A percentile compares a stretch with the other conserved stretches of the same genome.
Evolutionary conservation across 2,113 vertebrate species (phyloP).

Genomic region (Pongo abelii): DNA sequence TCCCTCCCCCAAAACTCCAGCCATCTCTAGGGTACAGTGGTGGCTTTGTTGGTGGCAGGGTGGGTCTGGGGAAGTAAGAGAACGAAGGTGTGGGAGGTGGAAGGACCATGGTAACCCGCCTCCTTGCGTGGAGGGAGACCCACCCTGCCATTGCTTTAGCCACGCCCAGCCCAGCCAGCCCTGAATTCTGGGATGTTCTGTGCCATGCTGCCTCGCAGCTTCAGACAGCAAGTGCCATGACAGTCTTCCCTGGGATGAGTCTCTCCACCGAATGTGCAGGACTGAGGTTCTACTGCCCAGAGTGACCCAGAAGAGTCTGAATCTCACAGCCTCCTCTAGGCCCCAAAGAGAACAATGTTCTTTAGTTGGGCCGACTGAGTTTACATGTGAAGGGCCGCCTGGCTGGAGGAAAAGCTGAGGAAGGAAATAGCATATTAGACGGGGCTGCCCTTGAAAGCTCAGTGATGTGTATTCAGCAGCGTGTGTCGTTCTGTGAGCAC

Average conservation of each 20-base stretch:
- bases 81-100: rapidly evolving
- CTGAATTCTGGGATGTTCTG: background rate
- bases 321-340: background rate
- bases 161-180: background rate
- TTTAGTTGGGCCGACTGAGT: too few relatives aligned
- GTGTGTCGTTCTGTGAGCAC: rapidly evolving
- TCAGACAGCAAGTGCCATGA: too few relatives aligned
- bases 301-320: rapidly evolving
- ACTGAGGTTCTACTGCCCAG: background rate
- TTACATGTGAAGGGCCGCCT: background rate
- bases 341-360: background rate
- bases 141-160: too few relatives aligned
- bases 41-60: background rate
- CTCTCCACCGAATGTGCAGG: background rate
- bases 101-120: background rate
- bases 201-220: background rate
- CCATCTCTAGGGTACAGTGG: background rate
- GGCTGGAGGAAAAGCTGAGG: background rate
- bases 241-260: background rate
- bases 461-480: rapidly evolving
- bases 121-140: too few relatives aligned
- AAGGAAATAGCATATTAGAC: background rate
- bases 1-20: background rate
- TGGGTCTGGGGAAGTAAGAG: background rate
- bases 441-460: background rate